Conservation (phyloP, 1,140 invertebrate genomes). For the Musca domestica region DNA sequence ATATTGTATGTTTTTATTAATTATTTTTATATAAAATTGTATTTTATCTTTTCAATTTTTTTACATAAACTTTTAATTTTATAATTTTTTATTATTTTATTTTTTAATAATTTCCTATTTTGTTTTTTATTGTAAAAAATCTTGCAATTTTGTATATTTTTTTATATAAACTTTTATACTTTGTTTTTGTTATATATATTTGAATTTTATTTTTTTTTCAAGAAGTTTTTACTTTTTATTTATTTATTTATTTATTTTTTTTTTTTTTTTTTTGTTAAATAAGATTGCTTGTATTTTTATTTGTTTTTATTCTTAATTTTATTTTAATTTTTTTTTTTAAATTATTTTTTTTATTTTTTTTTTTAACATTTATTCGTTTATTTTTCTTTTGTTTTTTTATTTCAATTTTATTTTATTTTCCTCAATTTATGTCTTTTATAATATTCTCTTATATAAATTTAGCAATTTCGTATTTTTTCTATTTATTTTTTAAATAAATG, state of each 20-base stretch:
- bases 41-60: slow-evolving; percentile 8
- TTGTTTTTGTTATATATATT: slow-evolving; percentile 3
- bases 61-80: background rate
- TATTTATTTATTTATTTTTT: background rate
- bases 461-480: too few relatives aligned
- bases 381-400: too few relatives aligned
- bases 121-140: slow-evolving; percentile 5
- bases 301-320: background rate
- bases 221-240: background rate
- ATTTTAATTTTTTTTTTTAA: background rate
- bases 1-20: too few relatives aligned
- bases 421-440: too few relatives aligned
- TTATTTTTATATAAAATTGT: too few relatives aligned
- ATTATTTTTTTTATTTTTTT: background rate
- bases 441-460: too few relatives aligned
- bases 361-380: background rate
- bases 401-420: too few relatives aligned
- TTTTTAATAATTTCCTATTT: background rate
- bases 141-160: background rate
- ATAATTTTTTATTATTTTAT: background rate
- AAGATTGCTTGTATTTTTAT: too few relatives aligned
- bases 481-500: too few relatives aligned
- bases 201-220: background rate
- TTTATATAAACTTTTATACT: background rate
- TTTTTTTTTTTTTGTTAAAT: too few relatives aligned